phyloP scores from a whole-genome alignment of 2,888 invertebrate genomes.

The Nowickia ferox region DNA sequence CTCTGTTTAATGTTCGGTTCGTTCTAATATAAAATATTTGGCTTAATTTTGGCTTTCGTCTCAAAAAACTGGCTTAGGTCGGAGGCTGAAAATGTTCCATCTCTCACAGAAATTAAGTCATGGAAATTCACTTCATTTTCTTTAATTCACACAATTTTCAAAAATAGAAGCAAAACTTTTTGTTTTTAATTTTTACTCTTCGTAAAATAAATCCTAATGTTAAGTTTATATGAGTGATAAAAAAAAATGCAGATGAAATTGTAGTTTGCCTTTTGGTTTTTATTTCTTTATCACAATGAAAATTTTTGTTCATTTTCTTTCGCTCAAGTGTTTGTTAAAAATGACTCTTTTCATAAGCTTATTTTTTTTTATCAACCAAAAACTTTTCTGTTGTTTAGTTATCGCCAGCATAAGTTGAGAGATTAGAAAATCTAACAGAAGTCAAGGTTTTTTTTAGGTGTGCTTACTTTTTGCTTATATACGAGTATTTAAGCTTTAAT shows the following conservation, averaged over 20 bases:
- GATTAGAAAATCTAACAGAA: no score
- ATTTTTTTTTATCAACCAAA: background rate
- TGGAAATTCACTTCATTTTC: background rate
- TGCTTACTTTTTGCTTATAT: no score
- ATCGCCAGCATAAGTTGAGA: background rate
- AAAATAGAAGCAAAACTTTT: constrained; percentile 3
- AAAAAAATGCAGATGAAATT: constrained; percentile 6
- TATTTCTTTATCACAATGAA: background rate
- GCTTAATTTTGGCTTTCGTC: no score
- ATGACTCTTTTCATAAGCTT: constrained; percentile 26
- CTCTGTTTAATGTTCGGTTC: no score
- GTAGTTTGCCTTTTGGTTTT: background rate
- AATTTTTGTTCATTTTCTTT: background rate
- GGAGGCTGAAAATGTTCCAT: background rate
- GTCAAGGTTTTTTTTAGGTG: no score
- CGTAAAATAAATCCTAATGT: constrained; percentile 39
- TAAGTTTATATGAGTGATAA: constrained; percentile 43
- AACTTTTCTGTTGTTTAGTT: background rate
- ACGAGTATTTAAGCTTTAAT: no score
- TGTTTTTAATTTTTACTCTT: constrained; percentile 34
- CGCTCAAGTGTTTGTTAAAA: constrained; percentile 18
- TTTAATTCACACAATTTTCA: background rate
- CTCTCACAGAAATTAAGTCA: constrained; percentile 15
- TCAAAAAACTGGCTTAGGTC: no score
- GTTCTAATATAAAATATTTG: no score